These are phyloP conservation scores for Garra rufa DNA, from an alignment of 2,113 vertebrate genomes.

Conservation along the genomic window DNA sequence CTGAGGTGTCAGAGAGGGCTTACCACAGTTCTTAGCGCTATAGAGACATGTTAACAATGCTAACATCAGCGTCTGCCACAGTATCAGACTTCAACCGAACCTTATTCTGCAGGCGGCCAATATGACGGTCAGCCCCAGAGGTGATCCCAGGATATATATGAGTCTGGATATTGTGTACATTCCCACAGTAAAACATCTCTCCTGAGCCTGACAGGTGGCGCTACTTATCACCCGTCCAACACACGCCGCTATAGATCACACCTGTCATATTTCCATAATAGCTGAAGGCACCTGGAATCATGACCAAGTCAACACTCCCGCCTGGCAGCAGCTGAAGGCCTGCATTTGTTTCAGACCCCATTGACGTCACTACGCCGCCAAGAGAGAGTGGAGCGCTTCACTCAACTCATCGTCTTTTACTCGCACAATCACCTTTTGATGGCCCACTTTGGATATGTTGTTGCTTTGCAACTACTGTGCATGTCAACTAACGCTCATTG, in stretches of 20 bases:
- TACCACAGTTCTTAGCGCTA: too few relatives aligned
- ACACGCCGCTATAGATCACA: constrained; percentile 56
- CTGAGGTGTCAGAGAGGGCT: too few relatives aligned
- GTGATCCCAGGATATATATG: not conserved
- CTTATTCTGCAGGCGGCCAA: not conserved
- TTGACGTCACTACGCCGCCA: constrained; percentile 62
- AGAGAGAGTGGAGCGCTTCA: constrained; percentile 56
- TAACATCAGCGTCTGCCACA: not conserved
- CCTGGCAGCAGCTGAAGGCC: constrained; percentile 62
- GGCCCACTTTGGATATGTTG: too few relatives aligned
- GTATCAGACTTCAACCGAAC: not conserved
- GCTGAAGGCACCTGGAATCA: constrained; percentile 70
- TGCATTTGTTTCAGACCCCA: constrained; percentile 25
- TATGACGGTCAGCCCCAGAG: not conserved
- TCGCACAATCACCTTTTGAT: constrained; percentile 52
- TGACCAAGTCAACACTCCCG: constrained; percentile 71
- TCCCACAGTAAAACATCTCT: not conserved
- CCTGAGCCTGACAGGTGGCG: not conserved
- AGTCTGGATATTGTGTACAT: not conserved
- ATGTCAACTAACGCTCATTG: too few relatives aligned
- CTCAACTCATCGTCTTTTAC: constrained; percentile 68
- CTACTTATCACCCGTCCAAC: not conserved
- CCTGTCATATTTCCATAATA: constrained; percentile 74
- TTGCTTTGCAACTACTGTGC: too few relatives aligned
- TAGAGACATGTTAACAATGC: not conserved